phyloP scores from a whole-genome alignment of 2,797 vertebrate species.

The Potorous gilbertii region DNA sequence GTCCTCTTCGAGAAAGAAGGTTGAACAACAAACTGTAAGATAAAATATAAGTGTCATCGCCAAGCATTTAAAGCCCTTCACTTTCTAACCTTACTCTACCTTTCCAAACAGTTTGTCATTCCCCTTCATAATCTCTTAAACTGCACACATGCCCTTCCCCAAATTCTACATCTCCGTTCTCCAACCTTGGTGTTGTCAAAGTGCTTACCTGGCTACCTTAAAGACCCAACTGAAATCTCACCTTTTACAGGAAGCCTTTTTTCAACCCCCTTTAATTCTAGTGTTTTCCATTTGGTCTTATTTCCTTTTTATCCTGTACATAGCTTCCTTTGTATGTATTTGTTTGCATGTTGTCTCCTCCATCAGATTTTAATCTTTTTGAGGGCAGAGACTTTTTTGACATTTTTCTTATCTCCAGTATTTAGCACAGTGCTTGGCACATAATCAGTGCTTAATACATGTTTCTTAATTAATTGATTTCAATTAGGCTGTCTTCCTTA shows the following conservation, averaged over 20 bases:
- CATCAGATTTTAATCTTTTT: not conserved
- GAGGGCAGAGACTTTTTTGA: not conserved
- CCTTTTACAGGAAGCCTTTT: not conserved
- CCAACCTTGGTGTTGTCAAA: not conserved
- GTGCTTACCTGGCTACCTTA: not conserved
- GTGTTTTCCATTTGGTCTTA: not conserved
- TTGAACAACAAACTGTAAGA: not conserved
- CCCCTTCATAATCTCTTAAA: not conserved
- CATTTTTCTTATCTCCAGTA: not conserved
- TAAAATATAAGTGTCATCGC: not conserved
- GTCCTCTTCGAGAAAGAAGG: not conserved
- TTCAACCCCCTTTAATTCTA: not conserved
- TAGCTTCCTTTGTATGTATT: not conserved
- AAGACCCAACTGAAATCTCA: not conserved
- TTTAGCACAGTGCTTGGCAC: not conserved
- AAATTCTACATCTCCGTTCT: not conserved
- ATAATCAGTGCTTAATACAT: not conserved
- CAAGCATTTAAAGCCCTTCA: not conserved
- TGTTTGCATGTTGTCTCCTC: not conserved
- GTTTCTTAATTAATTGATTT: not conserved
- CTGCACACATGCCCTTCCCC: not conserved
- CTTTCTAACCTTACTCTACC: not conserved
- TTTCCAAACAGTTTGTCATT: not conserved
- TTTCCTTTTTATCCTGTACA: not conserved
- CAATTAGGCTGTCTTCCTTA: not conserved